Percentiles rank a stretch among this genome's conserved stretches.
phyloP scores from a whole-genome alignment of 2,797 vertebrate genomes.

The Neoniphon sammara region DNA sequence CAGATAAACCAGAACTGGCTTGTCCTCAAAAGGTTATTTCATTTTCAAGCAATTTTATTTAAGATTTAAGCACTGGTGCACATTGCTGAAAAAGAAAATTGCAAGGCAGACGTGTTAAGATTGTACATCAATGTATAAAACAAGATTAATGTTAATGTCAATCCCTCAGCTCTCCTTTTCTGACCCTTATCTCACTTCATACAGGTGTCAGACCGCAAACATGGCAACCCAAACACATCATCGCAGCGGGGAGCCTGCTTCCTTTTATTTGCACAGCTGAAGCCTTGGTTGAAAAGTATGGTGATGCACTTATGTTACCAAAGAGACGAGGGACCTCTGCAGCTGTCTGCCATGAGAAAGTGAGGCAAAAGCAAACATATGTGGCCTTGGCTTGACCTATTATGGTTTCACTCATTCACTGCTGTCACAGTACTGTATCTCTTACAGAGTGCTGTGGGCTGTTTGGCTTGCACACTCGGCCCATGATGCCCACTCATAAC shows the following conservation, averaged over 20 bases:
- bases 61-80: conserved; percentile 44
- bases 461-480: conserved; percentile 33
- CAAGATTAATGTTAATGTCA: conserved; percentile 1
- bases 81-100: conserved; percentile 13
- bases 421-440: conserved; percentile 14
- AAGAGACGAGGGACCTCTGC: conserved; percentile 48
- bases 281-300: conserved; percentile 53
- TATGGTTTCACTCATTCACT: conserved; percentile 18
- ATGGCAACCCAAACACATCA: conserved; percentile 58
- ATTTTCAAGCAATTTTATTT: conserved; percentile 42
- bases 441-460: conserved; percentile 23
- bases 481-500: conserved; percentile 8
- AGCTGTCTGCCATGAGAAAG: conserved; percentile 62
- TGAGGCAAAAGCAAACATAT: conserved; percentile 53
- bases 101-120: conserved; percentile 40
- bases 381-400: conserved; percentile 21
- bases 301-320: conserved; percentile 49
- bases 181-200: conserved; percentile 67
- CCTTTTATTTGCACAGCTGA: conserved; percentile 82
- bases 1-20: conserved; percentile 56
- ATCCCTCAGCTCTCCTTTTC: conserved; percentile 28
- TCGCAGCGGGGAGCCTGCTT: conserved; percentile 54
- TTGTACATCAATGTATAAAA: conserved; percentile 27
- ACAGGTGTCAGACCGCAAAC: conserved; percentile 73
- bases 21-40: conserved; percentile 44